Conservation (phyloP, 2,888 invertebrate genomes). For the Clusia tigrina region DNA sequence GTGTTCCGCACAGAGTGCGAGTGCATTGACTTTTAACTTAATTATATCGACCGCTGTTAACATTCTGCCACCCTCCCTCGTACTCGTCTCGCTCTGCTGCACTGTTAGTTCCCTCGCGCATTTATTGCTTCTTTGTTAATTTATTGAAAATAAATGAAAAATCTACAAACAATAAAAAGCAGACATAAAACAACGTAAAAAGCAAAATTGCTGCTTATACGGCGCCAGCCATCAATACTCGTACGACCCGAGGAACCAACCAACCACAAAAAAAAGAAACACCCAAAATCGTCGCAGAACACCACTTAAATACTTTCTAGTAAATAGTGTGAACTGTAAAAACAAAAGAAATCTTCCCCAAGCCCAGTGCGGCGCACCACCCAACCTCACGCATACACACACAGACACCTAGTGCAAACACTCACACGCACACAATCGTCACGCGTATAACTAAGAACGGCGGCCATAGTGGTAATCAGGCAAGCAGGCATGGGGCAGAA, state of each 20-base stretch:
- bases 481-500: not conserved
- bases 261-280: slow-evolving; percentile 10
- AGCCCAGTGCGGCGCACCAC: no score
- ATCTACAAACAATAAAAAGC: slow-evolving; percentile 38
- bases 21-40: not conserved
- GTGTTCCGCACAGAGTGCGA: not conserved
- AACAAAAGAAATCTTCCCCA: slow-evolving; percentile 9
- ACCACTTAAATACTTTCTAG: slow-evolving; percentile 8
- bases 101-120: slow-evolving; percentile 35
- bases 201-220: not conserved
- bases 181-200: slow-evolving; percentile 23
- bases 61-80: not conserved
- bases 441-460: not conserved
- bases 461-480: not conserved
- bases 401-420: not conserved
- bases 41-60: not conserved
- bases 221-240: no score
- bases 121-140: slow-evolving; percentile 50
- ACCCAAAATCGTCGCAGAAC: not conserved
- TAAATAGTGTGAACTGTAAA: slow-evolving; percentile 7
- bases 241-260: not conserved
- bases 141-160: slow-evolving; percentile 50
- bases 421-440: not conserved
- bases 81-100: not conserved
- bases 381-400: no score